Conservation (phyloP, 1,140 invertebrate species). For the Drosophila auraria region DNA sequence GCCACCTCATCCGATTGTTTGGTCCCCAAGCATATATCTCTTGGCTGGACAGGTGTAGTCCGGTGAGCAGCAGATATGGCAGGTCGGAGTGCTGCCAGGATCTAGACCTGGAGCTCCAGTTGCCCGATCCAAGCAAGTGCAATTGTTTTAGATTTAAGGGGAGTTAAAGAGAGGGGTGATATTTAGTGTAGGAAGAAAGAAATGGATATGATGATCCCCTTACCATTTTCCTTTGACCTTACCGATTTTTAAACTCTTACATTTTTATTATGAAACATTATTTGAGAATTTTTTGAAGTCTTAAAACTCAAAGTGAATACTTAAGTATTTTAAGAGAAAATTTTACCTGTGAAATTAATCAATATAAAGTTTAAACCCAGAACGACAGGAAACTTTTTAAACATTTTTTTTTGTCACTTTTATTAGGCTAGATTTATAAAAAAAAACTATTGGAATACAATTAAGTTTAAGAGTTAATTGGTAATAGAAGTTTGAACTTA, state of each 20-base stretch:
- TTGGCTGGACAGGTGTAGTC: slow-evolving; percentile 29
- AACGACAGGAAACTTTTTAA: neutral
- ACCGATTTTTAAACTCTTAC: too few species aligned
- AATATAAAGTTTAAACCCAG: neutral
- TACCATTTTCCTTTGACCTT: too few species aligned
- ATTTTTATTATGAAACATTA: neutral
- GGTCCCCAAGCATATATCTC: slow-evolving; percentile 22
- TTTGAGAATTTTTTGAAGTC: neutral
- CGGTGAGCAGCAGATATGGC: neutral
- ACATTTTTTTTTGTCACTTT: too few species aligned
- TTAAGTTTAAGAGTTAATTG: neutral
- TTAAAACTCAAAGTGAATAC: neutral
- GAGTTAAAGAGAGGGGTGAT: neutral
- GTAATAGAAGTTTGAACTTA: neutral
- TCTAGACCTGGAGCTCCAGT: neutral
- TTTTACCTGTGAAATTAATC: too few species aligned
- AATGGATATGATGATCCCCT: too few species aligned
- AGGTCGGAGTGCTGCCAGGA: slow-evolving; percentile 24
- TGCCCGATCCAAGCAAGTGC: neutral
- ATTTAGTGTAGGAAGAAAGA: neutral
- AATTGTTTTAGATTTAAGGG: slow-evolving; percentile 22
- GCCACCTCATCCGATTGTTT: slow-evolving; percentile 16
- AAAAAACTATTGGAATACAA: too few species aligned
- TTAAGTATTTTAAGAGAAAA: neutral
- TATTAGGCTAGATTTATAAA: too few species aligned